Conservation (phyloP, 2,888 invertebrate genomes). For the Peribatodes rhomboidaria region DNA sequence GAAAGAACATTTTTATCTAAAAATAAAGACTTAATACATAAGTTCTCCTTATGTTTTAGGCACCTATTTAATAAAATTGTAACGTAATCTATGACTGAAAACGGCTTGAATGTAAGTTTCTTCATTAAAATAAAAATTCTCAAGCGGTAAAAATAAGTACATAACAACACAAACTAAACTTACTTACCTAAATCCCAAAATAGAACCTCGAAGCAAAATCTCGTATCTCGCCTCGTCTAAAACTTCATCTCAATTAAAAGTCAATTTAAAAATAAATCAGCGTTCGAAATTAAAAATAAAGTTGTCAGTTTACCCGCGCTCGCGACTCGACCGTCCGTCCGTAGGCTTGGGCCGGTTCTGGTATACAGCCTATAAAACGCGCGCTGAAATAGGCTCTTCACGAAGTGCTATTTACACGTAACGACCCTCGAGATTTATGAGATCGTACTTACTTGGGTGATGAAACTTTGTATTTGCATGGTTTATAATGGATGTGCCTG, state of each 20-base stretch:
- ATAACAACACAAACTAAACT: constrained; percentile 50
- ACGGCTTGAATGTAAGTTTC: too few species aligned
- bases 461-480: constrained; percentile 15
- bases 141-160: neutral
- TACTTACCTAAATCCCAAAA: constrained; percentile 53
- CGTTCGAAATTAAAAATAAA: constrained; percentile 51
- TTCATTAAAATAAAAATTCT: too few species aligned
- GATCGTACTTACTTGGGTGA: constrained; percentile 15
- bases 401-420: constrained; percentile 55
- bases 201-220: constrained; percentile 5
- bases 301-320: constrained; percentile 46
- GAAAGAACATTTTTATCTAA: neutral
- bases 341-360: constrained; percentile 68
- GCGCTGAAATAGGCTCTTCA: constrained; percentile 57
- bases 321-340: constrained; percentile 57
- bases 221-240: constrained; percentile 9
- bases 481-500: constrained; percentile 2
- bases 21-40: too few species aligned
- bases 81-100: too few species aligned
- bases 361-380: constrained; percentile 60
- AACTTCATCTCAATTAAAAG: constrained; percentile 20
- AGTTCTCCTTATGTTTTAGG: too few species aligned
- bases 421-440: constrained; percentile 45
- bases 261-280: constrained; percentile 37
- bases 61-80: too few species aligned